Evolutionary conservation across 2,888 invertebrate genomes (phyloP).

Genomic region (Nomada goodeniana): DNA sequence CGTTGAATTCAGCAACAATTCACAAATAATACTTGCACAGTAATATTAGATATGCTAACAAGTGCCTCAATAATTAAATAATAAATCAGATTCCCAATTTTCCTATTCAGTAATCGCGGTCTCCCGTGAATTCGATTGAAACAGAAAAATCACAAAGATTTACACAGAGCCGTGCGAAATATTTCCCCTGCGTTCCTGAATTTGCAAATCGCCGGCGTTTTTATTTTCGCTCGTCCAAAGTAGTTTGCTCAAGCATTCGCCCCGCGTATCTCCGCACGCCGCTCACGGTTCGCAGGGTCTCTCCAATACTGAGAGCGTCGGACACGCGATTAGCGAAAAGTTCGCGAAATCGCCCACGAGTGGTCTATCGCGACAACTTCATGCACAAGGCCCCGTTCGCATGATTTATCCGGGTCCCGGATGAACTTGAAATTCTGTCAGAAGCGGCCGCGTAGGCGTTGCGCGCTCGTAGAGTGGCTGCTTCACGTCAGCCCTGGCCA

Average conservation of each 20-base stretch:
- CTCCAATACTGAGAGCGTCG: not conserved
- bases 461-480: constrained; percentile 60
- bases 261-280: constrained; percentile 12
- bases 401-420: constrained; percentile 62
- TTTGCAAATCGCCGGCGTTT: not conserved
- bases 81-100: not conserved
- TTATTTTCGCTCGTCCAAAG: too few relatives aligned
- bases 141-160: too few relatives aligned
- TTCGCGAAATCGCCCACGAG: constrained; percentile 28
- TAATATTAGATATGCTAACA: too few relatives aligned
- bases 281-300: not conserved
- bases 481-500: constrained; percentile 58
- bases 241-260: not conserved
- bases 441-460: constrained; percentile 63
- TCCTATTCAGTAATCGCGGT: not conserved
- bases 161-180: too few relatives aligned
- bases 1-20: too few relatives aligned
- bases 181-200: too few relatives aligned
- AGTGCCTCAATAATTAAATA: too few relatives aligned
- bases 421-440: constrained; percentile 69
- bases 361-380: constrained; percentile 39
- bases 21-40: too few relatives aligned
- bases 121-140: too few relatives aligned
- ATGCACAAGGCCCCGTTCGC: constrained; percentile 19
- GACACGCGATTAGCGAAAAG: constrained; percentile 24